Evolutionary conservation across 2,113 vertebrate genomes (phyloP), one percentile per base, ranked within the genome.

Genomic region (Phalacrocorax brasilianus): DNA sequence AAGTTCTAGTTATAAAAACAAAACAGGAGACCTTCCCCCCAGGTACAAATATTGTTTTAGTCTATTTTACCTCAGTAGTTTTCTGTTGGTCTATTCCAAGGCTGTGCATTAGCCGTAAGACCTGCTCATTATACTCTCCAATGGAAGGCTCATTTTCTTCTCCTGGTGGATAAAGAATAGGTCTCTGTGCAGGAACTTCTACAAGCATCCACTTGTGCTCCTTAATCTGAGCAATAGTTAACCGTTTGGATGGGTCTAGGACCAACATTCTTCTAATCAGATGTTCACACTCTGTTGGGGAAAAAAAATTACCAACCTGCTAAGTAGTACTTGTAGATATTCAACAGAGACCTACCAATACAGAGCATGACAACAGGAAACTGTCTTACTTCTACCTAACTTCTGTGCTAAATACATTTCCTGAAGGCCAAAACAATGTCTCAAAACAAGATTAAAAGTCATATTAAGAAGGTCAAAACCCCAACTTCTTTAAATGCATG

Each of bases 1-100:
- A 61, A 58, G 10, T 76, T 70, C 21, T 33, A 77, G 23, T 22
- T 33, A 52, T 33, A 28, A 73, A 68, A 65, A n/a, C 24, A 50
- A 30, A 58, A 9, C 33, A 62, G 55, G 26, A 62, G 12, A 62
- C n/a, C 15, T 22, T 40, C 28, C 44, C 28, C 11, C 38, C 9
- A 5, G 18, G 40, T 40, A 28, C 38, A 58, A 32, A 26, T 10
- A n/a, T 3, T 4, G 9, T 13, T 3, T 16, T 21, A 68, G 15
- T 38, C 11, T 42, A 2, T 21, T 93, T 98, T 98, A 99, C 99
- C 99, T 99, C 99, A 56, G 99, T 91, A 5, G 99, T 99, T 97
- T 99, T 99, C 96, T 99, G 99, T 85, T 99, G 99, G 97, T 99
- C 99, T 71, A 99, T 99, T 87, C 99, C 99, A 73, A 99, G 99